Percentiles rank a stretch among this genome's conserved stretches.
Conservation (phyloP, 2,113 vertebrate species). For the Anguilla rostrata region DNA sequence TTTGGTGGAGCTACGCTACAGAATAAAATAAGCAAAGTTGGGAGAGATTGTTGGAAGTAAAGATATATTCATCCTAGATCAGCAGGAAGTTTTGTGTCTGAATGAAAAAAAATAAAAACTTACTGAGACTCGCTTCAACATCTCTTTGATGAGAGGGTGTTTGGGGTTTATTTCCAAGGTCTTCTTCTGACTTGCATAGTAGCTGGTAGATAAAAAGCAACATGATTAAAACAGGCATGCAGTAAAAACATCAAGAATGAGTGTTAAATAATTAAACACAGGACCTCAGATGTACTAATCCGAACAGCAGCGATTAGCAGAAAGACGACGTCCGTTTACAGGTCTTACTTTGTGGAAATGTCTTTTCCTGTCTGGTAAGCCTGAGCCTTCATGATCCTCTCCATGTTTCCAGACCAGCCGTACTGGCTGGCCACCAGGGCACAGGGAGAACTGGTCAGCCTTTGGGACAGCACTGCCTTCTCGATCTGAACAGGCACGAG, state of each 20-base stretch:
- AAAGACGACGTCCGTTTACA: constrained; percentile 36
- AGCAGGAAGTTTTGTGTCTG: background rate
- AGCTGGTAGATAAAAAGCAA: constrained; percentile 65
- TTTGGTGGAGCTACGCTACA: background rate
- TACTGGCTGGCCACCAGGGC: constrained; percentile 97
- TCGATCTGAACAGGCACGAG: constrained; percentile 75
- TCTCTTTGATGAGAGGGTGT: constrained; percentile 91
- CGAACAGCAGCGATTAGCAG: background rate
- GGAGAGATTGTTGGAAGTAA: too few relatives aligned
- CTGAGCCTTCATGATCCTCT: constrained; percentile 98
- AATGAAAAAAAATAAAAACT: constrained; percentile 33
- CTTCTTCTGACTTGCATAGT: constrained; percentile 97
- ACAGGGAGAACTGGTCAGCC: constrained; percentile 89
- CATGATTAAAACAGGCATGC: background rate
- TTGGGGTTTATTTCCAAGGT: constrained; percentile 95
- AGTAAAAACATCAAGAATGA: background rate
- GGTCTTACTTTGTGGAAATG: constrained; percentile 88
- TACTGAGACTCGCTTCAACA: constrained; percentile 85
- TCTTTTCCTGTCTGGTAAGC: constrained; percentile 98
- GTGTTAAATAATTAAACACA: background rate
- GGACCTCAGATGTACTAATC: background rate
- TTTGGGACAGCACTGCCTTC: constrained; percentile 93
- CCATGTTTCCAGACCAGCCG: constrained; percentile 99
- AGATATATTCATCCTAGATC: background rate
- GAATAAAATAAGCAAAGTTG: background rate